These are phyloP conservation scores for Ennomos erosarius DNA, from an alignment of 2,888 invertebrate species.

Conservation along the genomic window DNA sequence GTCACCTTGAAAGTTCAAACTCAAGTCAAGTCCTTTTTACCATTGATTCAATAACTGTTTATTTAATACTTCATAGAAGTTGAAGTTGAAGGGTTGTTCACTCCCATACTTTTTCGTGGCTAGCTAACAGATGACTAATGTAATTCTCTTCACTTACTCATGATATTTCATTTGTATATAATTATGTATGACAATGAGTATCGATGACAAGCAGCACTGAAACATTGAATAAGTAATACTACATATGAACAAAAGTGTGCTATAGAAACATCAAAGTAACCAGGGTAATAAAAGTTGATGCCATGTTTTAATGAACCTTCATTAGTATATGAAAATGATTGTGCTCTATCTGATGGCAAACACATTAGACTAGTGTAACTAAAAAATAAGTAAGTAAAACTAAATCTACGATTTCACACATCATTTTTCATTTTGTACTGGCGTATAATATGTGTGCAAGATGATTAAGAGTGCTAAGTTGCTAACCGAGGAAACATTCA, in stretches of 20 bases:
- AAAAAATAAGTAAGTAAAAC: too few relatives aligned
- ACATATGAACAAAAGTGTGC: too few relatives aligned
- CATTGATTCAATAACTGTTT: conserved; percentile 16
- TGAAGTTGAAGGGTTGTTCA: conserved; percentile 36
- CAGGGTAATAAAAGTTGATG: conserved; percentile 10
- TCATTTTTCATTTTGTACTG: too few relatives aligned
- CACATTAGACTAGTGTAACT: too few relatives aligned
- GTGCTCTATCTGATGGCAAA: too few relatives aligned
- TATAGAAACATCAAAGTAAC: background rate
- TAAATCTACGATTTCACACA: too few relatives aligned
- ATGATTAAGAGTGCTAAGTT: too few relatives aligned
- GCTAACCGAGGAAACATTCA: too few relatives aligned
- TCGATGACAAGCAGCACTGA: conserved; percentile 36
- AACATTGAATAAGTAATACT: background rate
- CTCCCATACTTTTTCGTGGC: conserved; percentile 46
- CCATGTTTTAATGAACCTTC: background rate
- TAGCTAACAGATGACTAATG: conserved; percentile 41
- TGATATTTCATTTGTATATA: conserved; percentile 35
- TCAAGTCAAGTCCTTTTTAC: conserved; percentile 6
- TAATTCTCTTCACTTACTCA: conserved; percentile 41
- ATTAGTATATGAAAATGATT: background rate
- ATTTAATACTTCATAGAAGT: conserved; percentile 12
- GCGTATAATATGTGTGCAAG: too few relatives aligned
- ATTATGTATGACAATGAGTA: conserved; percentile 29
- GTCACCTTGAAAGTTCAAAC: conserved; percentile 26